These are phyloP conservation scores for Danionella cerebrum DNA, from an alignment of 2,113 vertebrate species.

Conservation along the genomic window DNA sequence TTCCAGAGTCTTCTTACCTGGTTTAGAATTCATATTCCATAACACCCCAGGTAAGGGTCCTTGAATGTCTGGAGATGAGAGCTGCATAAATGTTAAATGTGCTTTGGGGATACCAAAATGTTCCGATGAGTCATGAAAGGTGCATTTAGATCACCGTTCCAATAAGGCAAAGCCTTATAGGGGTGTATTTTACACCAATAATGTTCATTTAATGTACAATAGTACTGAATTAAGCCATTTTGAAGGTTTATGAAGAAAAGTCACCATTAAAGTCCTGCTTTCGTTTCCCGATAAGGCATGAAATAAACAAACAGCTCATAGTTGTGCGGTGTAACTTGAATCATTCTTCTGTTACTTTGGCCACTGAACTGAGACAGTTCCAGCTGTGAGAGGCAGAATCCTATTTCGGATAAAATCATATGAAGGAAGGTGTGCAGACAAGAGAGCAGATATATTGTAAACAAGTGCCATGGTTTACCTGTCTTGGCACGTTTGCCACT, in stretches of 20 bases:
- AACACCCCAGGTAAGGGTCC: no score
- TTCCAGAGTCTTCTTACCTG: no score
- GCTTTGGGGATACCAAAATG: no score
- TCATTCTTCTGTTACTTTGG: slow-evolving; percentile 61
- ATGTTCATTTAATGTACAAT: no score
- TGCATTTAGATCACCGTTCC: no score
- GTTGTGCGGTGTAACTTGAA: slow-evolving; percentile 48
- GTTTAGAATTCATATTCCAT: no score
- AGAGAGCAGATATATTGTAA: background rate
- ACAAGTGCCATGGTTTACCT: background rate
- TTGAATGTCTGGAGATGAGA: no score
- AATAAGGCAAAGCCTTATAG: no score
- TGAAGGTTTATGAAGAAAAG: background rate
- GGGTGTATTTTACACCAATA: no score
- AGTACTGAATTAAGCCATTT: no score
- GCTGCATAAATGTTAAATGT: no score
- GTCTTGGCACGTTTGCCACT: background rate
- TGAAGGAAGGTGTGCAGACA: background rate
- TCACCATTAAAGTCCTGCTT: slow-evolving; percentile 45
- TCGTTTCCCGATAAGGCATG: slow-evolving; percentile 41
- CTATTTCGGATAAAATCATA: slow-evolving; percentile 32
- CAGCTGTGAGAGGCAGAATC: slow-evolving; percentile 32
- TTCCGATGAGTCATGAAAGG: no score
- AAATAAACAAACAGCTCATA: slow-evolving; percentile 61
- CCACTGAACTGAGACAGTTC: slow-evolving; percentile 53